A percentile compares a stretch with the other conserved stretches of the same genome.
Evolutionary conservation across 2,797 vertebrate species (phyloP).

Genomic region (Sternotherus odoratus): DNA sequence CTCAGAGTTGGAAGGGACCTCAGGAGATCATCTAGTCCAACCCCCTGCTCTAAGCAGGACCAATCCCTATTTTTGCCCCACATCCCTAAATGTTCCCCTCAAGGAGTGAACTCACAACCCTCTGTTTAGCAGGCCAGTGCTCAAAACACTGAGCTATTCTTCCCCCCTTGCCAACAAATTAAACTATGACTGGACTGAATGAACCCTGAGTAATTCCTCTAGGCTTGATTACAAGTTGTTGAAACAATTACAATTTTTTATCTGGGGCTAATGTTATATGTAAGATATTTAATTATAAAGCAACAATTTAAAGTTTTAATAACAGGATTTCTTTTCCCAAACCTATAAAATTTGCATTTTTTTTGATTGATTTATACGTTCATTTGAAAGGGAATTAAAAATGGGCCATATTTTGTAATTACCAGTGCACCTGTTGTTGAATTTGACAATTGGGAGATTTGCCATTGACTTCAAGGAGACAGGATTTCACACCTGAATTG

Average conservation of each 20-base stretch:
- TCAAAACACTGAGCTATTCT: no score
- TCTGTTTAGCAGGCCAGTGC: no score
- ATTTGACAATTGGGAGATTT: background rate
- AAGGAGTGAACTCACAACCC: no score
- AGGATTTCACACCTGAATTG: background rate
- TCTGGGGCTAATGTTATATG: background rate
- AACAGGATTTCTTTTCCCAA: background rate
- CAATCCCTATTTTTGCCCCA: no score
- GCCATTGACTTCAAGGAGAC: background rate
- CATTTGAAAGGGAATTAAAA: background rate
- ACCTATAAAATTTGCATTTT: background rate
- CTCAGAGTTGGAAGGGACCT: no score
- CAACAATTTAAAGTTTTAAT: background rate
- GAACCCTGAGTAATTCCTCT: background rate
- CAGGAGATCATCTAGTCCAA: no score
- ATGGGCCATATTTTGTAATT: background rate
- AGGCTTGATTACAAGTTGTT: background rate
- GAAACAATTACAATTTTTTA: background rate
- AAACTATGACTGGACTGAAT: accelerated
- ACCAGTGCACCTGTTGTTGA: background rate
- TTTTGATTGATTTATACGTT: background rate
- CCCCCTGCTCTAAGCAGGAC: no score
- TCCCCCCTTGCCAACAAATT: no score
- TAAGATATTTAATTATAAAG: background rate
- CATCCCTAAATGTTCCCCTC: no score